Conservation (phyloP, 2,888 invertebrate genomes). For the Macrostomum cliftonense region DNA sequence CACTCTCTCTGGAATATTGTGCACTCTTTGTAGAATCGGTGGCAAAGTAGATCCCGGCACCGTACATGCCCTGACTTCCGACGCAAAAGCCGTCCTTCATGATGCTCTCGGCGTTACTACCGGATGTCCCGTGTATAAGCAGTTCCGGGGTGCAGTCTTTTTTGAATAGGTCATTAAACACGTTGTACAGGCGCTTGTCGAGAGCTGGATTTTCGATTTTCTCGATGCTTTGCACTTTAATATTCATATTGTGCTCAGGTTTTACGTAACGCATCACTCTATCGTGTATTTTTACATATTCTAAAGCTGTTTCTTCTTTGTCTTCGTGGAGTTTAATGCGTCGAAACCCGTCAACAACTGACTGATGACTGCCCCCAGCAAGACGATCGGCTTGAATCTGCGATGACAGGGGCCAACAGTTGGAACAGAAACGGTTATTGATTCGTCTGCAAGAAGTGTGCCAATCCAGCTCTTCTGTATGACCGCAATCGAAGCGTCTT, state of each 20-base stretch:
- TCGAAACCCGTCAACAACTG: too few species aligned
- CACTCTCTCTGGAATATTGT: conserved; percentile 11
- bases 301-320: conserved; percentile 10
- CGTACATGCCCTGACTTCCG: not conserved
- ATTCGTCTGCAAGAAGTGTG: too few species aligned
- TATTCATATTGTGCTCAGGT: conserved; percentile 12
- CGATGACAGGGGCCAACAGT: too few species aligned
- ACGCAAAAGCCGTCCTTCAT: conserved; percentile 9
- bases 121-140: conserved; percentile 12
- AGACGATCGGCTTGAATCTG: too few species aligned
- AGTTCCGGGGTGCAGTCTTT: conserved; percentile 1
- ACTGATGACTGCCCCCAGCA: too few species aligned
- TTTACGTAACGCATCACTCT: conserved; percentile 9
- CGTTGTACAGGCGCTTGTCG: conserved; percentile 3
- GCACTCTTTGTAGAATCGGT: conserved; percentile 12
- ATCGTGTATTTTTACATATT: conserved; percentile 10
- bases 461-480: too few species aligned
- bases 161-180: conserved; percentile 1
- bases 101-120: conserved; percentile 6
- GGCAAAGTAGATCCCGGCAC: too few species aligned
- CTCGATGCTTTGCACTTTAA: conserved; percentile 10
- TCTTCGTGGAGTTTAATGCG: too few species aligned
- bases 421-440: too few species aligned
- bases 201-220: conserved; percentile 8
- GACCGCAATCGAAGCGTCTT: too few species aligned